phyloP scores from a whole-genome alignment of 2,797 vertebrate genomes.

The Crenichthys baileyi region DNA sequence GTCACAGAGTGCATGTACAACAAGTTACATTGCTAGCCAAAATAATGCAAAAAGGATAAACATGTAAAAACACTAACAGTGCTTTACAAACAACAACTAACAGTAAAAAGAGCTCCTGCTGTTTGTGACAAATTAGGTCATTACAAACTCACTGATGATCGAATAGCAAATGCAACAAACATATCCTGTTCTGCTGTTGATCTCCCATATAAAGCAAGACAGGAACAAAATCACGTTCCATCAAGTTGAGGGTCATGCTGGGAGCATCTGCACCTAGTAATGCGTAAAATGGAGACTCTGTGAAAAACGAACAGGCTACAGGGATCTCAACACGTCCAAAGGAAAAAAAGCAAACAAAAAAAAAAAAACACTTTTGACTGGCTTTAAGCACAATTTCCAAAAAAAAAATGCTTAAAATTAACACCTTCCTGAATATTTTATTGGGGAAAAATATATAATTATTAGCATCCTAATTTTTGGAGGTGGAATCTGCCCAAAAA shows the following conservation, averaged over 20 bases:
- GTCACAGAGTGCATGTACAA: not conserved
- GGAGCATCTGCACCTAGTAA: slow-evolving; percentile 49
- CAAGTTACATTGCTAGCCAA: not conserved
- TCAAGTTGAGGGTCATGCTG: slow-evolving; percentile 45
- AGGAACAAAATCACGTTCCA: slow-evolving; percentile 23
- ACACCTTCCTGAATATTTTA: not conserved
- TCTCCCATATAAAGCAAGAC: slow-evolving; percentile 28
- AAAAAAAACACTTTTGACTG: not conserved
- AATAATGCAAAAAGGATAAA: not conserved
- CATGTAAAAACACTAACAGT: slow-evolving; percentile 27
- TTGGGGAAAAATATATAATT: not conserved
- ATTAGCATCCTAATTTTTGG: not conserved
- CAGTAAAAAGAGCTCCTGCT: slow-evolving; percentile 1
- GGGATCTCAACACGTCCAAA: not conserved
- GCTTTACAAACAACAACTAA: not conserved
- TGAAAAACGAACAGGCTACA: slow-evolving; percentile 32
- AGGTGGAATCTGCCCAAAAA: slow-evolving; percentile 8
- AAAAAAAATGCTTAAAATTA: not conserved
- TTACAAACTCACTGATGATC: slow-evolving; percentile 20
- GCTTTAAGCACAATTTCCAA: not conserved
- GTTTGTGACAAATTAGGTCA: slow-evolving; percentile 15
- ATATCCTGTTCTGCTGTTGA: slow-evolving; percentile 23
- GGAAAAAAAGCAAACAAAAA: not conserved
- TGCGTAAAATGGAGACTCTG: slow-evolving; percentile 28
- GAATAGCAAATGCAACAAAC: slow-evolving; percentile 3